Evolutionary conservation across 1,140 invertebrate species (phyloP).

Genomic region (Varroa destructor): DNA sequence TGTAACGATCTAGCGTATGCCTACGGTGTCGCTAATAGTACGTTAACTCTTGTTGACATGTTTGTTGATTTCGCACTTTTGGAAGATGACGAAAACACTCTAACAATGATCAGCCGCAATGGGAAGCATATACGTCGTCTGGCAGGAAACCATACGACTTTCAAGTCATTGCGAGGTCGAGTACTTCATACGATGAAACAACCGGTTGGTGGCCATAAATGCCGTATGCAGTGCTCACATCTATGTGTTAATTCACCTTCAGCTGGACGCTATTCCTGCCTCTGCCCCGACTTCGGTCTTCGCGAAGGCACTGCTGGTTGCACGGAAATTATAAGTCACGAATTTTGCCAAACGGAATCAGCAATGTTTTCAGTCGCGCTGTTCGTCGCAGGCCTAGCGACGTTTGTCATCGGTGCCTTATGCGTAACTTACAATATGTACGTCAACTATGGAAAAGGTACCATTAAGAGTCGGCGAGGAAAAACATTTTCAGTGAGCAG

Average conservation of each 20-base stretch:
- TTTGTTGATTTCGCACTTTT: slow-evolving; percentile 6
- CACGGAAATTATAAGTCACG: too few species aligned
- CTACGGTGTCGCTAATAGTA: neutral
- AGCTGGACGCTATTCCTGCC: neutral
- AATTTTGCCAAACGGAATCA: too few species aligned
- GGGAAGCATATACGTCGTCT: neutral
- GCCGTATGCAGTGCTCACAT: neutral
- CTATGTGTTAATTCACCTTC: slow-evolving; percentile 16
- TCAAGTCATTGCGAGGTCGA: neutral
- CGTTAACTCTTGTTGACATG: neutral
- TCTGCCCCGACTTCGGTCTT: neutral
- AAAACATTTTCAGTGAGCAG: too few species aligned
- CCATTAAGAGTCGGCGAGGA: too few species aligned
- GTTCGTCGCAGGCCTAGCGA: too few species aligned
- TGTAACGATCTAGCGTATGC: neutral
- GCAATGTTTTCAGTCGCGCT: too few species aligned
- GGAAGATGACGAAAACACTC: neutral
- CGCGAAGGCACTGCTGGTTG: too few species aligned
- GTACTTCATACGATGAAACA: slow-evolving; percentile 10
- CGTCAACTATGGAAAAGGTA: too few species aligned
- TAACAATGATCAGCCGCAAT: neutral
- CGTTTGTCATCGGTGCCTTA: too few species aligned
- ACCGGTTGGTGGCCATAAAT: neutral
- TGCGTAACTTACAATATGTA: too few species aligned
- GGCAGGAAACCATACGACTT: neutral